Evolutionary conservation across 1,140 invertebrate species (phyloP).

Genomic region (Reticulitermes speratus): DNA sequence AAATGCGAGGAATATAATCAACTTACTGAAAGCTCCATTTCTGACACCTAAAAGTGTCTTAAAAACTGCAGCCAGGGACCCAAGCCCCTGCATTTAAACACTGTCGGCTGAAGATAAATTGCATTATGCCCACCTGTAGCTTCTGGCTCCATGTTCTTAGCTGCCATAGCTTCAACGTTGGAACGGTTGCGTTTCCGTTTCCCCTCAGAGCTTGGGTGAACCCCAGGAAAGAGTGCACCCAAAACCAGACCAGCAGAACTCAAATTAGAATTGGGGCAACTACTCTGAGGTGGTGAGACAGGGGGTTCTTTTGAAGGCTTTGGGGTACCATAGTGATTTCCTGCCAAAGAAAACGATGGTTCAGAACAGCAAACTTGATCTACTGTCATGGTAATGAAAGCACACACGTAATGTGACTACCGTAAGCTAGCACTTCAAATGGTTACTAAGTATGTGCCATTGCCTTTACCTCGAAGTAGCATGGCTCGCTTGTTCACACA

Average conservation of each 20-base stretch:
- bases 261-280: conserved; percentile 32
- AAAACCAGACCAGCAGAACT: conserved; percentile 29
- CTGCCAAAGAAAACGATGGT: conserved; percentile 38
- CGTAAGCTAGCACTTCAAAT: neutral
- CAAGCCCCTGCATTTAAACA: no score
- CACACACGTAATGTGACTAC: neutral
- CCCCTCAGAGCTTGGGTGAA: conserved; percentile 57
- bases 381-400: neutral
- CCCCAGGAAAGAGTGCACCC: conserved; percentile 50
- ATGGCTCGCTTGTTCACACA: no score
- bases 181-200: conserved; percentile 56
- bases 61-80: no score
- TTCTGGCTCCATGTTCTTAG: conserved; percentile 44
- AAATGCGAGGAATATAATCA: no score
- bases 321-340: conserved; percentile 59
- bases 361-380: neutral
- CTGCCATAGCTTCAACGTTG: conserved; percentile 50
- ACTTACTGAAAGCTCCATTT: no score
- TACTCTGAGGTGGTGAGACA: conserved; percentile 39
- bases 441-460: no score
- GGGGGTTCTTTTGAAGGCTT: conserved; percentile 50
- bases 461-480: no score
- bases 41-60: no score
- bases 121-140: conserved; percentile 25
- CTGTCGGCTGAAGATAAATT: neutral